Percentiles rank a stretch among this genome's conserved stretches.
Evolutionary conservation across 1,140 invertebrate species (phyloP).

Genomic region (Atta cephalotes): DNA sequence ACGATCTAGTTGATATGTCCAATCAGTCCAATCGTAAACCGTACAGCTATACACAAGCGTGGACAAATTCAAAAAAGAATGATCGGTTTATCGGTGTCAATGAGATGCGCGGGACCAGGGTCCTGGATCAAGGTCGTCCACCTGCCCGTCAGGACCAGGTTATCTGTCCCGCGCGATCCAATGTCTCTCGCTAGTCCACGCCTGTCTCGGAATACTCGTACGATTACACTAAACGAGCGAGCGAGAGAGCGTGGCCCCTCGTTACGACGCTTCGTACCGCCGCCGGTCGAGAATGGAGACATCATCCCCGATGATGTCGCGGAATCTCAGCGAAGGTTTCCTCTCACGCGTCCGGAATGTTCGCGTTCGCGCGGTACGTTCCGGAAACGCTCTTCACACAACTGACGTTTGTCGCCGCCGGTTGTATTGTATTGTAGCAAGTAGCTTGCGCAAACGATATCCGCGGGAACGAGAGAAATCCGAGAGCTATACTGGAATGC

Average conservation of each 20-base stretch:
- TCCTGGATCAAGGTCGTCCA: slow-evolving; percentile 78
- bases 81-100: slow-evolving; percentile 75
- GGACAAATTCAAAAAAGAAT: slow-evolving; percentile 27
- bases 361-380: slow-evolving; percentile 36
- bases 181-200: slow-evolving; percentile 48
- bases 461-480: slow-evolving; percentile 5
- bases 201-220: slow-evolving; percentile 17
- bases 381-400: slow-evolving; percentile 62
- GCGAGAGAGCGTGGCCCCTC: slow-evolving; percentile 22
- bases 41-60: not conserved
- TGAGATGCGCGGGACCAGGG: slow-evolving; percentile 74
- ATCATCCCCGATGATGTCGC: slow-evolving; percentile 56
- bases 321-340: slow-evolving; percentile 62
- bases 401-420: slow-evolving; percentile 18
- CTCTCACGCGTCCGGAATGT: slow-evolving; percentile 19
- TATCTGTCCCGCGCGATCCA: slow-evolving; percentile 67
- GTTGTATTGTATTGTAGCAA: slow-evolving; percentile 46
- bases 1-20: not conserved
- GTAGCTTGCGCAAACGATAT: slow-evolving; percentile 5
- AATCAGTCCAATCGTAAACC: not conserved
- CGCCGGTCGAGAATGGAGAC: slow-evolving; percentile 50
- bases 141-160: slow-evolving; percentile 62
- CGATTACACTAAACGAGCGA: slow-evolving; percentile 16
- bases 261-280: slow-evolving; percentile 34
- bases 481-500: not conserved